Percentiles rank a stretch among this genome's conserved stretches.
phyloP scores from a whole-genome alignment of 2,797 vertebrate species.

The Schizothorax lantsangensis region DNA sequence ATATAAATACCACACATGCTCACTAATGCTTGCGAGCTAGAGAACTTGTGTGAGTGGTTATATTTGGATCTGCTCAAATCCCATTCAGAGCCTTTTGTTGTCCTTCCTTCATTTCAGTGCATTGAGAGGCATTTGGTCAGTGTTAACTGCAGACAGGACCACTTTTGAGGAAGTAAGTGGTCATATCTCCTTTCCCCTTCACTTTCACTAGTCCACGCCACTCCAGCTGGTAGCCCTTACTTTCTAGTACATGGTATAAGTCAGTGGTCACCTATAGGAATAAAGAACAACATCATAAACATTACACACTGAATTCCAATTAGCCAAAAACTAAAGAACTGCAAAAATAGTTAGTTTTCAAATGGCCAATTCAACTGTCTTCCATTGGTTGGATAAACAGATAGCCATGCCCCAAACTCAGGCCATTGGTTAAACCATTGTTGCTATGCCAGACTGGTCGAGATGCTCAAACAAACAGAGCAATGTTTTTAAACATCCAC shows the following conservation, averaged over 20 bases:
- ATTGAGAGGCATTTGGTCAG: conserved; percentile 61
- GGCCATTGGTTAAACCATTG: background rate
- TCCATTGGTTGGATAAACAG: background rate
- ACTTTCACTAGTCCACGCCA: conserved; percentile 93
- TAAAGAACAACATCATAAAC: background rate
- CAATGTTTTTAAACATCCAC: background rate
- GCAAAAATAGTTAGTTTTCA: background rate
- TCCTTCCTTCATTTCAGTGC: conserved; percentile 66
- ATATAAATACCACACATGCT: conserved; percentile 46
- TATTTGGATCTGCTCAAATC: conserved; percentile 50
- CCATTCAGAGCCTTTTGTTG: conserved; percentile 60
- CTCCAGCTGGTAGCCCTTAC: conserved; percentile 91
- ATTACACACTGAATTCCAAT: background rate
- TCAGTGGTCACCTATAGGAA: conserved; percentile 90
- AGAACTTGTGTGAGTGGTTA: conserved; percentile 58
- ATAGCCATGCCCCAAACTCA: background rate
- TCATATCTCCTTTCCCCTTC: conserved; percentile 98
- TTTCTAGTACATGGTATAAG: conserved; percentile 89
- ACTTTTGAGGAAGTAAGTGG: conserved; percentile 95
- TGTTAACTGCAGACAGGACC: conserved; percentile 87
- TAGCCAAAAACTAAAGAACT: background rate
- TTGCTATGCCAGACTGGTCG: background rate
- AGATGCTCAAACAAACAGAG: background rate
- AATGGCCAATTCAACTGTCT: background rate
- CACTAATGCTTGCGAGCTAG: conserved; percentile 52